Percentiles rank a stretch among this genome's conserved stretches.
Conservation (phyloP, 2,797 vertebrate genomes). For the Tangara arthus region DNA sequence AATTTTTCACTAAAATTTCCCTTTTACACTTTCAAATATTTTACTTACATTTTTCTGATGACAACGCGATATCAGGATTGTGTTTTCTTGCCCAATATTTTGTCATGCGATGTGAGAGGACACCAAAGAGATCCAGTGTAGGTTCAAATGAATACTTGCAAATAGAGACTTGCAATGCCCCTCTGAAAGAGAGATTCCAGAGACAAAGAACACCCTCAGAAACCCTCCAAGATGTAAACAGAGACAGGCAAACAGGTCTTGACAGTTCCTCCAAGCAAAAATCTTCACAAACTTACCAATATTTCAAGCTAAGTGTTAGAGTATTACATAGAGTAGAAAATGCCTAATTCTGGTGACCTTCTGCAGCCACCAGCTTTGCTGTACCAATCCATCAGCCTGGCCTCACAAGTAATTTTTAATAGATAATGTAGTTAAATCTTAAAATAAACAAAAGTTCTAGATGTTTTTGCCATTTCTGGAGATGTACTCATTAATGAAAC, state of each 20-base stretch:
- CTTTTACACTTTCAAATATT: background rate
- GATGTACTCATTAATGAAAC: background rate
- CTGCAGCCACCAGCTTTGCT: background rate
- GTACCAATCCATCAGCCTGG: background rate
- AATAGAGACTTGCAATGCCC: background rate
- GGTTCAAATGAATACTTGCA: background rate
- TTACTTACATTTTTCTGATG: background rate
- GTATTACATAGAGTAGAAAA: background rate
- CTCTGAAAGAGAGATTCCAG: conserved; percentile 7
- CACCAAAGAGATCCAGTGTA: background rate
- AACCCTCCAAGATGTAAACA: background rate
- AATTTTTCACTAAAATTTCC: background rate
- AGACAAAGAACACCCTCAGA: background rate
- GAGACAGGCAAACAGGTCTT: background rate
- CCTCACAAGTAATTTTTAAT: background rate
- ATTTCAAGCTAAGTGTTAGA: background rate
- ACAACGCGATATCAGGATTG: accelerated
- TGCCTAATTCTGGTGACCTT: background rate
- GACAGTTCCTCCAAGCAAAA: background rate
- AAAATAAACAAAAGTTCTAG: background rate
- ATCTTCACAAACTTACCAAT: background rate
- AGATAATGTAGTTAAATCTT: background rate
- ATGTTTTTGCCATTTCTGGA: background rate
- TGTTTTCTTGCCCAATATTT: background rate
- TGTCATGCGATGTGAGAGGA: accelerated